Conservation (phyloP, 1,140 invertebrate species). For the Drosophila murphyi region DNA sequence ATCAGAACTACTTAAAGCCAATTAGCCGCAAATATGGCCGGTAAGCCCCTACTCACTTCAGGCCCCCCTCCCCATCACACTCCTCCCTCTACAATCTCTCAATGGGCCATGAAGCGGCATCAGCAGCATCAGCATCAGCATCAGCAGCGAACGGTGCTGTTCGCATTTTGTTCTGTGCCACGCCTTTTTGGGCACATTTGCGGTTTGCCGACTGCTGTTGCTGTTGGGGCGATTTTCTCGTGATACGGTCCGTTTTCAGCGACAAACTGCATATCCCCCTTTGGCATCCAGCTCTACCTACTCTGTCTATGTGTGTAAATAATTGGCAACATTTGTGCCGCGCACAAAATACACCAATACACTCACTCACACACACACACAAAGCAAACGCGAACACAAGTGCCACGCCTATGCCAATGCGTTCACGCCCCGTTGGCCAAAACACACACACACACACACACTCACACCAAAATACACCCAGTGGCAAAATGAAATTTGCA, state of each 20-base stretch:
- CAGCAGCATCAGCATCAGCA: conserved; percentile 4
- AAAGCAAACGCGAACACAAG: not conserved
- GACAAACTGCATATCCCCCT: conserved; percentile 30
- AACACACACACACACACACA: conserved; percentile 41
- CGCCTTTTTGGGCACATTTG: conserved; percentile 67
- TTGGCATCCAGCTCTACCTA: no score
- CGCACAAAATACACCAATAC: conserved; percentile 52
- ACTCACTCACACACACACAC: conserved; percentile 28
- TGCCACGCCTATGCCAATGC: not conserved
- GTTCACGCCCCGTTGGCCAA: conserved; percentile 56
- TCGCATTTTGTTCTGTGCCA: conserved; percentile 64
- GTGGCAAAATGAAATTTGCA: conserved; percentile 69
- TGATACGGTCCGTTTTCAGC: conserved; percentile 52
- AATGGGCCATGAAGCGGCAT: conserved; percentile 77
- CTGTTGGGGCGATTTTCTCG: conserved; percentile 56
- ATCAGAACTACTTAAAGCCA: conserved; percentile 81
- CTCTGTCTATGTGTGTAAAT: conserved; percentile 56
- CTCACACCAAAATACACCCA: not conserved
- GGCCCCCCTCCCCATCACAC: not conserved
- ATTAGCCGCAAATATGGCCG: conserved; percentile 81
- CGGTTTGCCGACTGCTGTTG: conserved; percentile 36
- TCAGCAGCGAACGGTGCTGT: conserved; percentile 20
- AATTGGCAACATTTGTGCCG: conserved; percentile 71
- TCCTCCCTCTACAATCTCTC: conserved; percentile 22
- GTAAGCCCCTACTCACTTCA: conserved; percentile 53